A percentile compares a stretch with the other conserved stretches of the same genome.
These are phyloP conservation scores for Brachyopa scutellaris DNA, from an alignment of 2,888 invertebrate genomes.

Conservation along the genomic window DNA sequence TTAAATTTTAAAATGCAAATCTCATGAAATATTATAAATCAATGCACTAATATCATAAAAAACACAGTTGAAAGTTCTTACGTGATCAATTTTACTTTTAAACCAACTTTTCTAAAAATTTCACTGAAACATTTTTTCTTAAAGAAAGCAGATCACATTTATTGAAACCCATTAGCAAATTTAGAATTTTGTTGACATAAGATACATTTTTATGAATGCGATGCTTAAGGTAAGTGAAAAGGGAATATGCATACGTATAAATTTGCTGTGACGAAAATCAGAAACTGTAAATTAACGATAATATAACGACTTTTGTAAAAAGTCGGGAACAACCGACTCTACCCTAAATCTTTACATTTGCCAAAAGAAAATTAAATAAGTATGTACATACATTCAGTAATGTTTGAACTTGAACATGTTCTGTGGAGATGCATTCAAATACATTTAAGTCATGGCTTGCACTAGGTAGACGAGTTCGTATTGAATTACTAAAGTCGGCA, in stretches of 20 bases:
- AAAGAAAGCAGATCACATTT: not conserved
- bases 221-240: not conserved
- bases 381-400: too few relatives aligned
- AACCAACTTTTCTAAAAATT: not conserved
- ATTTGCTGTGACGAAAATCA: not conserved
- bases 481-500: too few relatives aligned
- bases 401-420: too few relatives aligned
- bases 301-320: too few relatives aligned
- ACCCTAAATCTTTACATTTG: too few relatives aligned
- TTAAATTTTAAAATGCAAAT: not conserved
- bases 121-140: not conserved
- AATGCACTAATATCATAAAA: not conserved
- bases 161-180: constrained; percentile 2
- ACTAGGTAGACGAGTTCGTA: too few relatives aligned
- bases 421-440: too few relatives aligned
- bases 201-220: not conserved
- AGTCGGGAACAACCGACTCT: too few relatives aligned
- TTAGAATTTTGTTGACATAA: constrained; percentile 1
- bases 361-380: too few relatives aligned
- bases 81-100: not conserved
- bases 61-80: not conserved
- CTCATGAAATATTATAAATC: not conserved
- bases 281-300: too few relatives aligned
- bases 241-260: not conserved
- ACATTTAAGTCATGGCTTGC: too few relatives aligned